These are phyloP conservation scores for Hipposideros larvatus DNA, from an alignment of 2,797 vertebrate genomes.

Conservation along the genomic window DNA sequence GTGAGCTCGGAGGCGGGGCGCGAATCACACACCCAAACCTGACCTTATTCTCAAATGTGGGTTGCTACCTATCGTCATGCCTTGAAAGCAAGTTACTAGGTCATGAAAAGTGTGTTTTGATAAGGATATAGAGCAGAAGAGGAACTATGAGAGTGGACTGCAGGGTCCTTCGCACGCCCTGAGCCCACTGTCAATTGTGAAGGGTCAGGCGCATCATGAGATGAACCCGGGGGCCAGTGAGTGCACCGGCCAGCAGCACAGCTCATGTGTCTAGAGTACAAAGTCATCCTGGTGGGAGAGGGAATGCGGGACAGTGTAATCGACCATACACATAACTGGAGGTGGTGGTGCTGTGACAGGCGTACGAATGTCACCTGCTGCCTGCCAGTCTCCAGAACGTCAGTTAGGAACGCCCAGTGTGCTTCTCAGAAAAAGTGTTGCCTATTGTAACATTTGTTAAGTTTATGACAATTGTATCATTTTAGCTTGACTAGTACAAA, in stretches of 20 bases:
- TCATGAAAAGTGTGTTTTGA: neutral
- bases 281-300: neutral
- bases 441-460: neutral
- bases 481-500: neutral
- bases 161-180: accelerated
- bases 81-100: neutral
- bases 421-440: neutral
- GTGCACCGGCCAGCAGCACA: accelerated
- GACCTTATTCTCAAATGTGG: neutral
- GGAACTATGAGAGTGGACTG: accelerated
- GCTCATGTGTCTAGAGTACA: accelerated
- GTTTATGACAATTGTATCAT: neutral
- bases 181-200: neutral
- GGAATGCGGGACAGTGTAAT: accelerated
- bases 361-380: too few species aligned
- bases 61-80: accelerated
- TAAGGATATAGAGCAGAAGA: neutral
- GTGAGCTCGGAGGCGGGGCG: accelerated
- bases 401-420: accelerated
- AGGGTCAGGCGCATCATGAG: accelerated
- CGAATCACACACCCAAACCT: neutral
- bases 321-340: accelerated
- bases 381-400: neutral
- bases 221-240: accelerated
- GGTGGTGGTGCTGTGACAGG: neutral